Percentiles rank a stretch among this genome's conserved stretches.
Evolutionary conservation across 2,797 vertebrate genomes (phyloP).

Genomic region (Platalea minor): DNA sequence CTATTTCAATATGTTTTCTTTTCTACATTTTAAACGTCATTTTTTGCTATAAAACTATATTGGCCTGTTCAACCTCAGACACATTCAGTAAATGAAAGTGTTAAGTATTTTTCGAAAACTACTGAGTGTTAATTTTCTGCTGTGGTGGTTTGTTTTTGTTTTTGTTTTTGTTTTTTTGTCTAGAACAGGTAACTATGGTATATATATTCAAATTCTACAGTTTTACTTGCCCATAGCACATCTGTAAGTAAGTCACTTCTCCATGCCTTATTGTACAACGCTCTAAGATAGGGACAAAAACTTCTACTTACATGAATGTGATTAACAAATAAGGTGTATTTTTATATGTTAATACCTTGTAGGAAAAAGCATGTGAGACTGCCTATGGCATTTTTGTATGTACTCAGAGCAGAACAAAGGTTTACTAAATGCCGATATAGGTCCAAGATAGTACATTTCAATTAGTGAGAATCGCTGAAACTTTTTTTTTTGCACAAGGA

Average conservation of each 20-base stretch:
- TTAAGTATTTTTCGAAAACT: constrained; percentile 2
- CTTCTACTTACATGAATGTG: neutral
- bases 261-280: neutral
- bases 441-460: neutral
- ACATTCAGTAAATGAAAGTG: neutral
- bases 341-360: neutral
- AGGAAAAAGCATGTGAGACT: neutral
- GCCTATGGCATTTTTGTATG: neutral
- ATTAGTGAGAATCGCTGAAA: neutral
- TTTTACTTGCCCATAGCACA: neutral
- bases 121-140: neutral
- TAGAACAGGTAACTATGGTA: neutral
- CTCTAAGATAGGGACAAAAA: neutral
- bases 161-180: neutral
- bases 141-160: neutral
- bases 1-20: constrained; percentile 19
- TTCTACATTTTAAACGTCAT: neutral
- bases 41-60: constrained; percentile 35
- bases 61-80: constrained; percentile 5
- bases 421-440: neutral
- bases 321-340: neutral
- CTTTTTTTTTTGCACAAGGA: neutral
- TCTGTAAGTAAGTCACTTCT: neutral
- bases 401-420: neutral
- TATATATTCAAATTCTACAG: neutral